A percentile compares a stretch with the other conserved stretches of the same genome.
Conservation (phyloP, 2,113 vertebrate genomes). For the Callocephalon fimbriatum region DNA sequence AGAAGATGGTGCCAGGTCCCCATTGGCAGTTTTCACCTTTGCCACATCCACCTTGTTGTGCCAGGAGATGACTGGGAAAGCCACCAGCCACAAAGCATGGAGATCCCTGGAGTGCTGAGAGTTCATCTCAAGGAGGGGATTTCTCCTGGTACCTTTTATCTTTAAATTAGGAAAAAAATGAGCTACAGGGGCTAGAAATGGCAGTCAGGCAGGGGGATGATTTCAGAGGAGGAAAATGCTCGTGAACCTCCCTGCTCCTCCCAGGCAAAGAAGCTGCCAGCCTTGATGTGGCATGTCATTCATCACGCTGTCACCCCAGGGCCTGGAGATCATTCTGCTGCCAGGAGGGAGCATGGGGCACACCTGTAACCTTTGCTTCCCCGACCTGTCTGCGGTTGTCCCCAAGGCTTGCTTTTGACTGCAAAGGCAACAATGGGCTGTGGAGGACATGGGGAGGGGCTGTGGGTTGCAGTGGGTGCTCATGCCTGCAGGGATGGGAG, state of each 20-base stretch:
- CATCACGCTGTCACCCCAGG: constrained; percentile 44
- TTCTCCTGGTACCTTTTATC: not conserved
- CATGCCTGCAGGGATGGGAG: not conserved
- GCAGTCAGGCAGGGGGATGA: constrained; percentile 16
- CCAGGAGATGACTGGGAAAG: not conserved
- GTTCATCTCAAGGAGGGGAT: not conserved
- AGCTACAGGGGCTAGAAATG: not conserved
- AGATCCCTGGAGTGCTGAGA: not conserved
- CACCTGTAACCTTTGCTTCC: constrained; percentile 58
- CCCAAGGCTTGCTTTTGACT: not conserved
- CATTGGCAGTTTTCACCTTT: not conserved
- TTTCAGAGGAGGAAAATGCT: constrained; percentile 70
- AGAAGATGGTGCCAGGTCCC: not conserved
- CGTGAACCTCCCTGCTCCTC: constrained; percentile 38
- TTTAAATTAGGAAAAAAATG: not conserved
- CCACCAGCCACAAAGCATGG: not conserved
- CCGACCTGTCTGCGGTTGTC: not conserved
- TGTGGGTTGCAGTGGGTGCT: not conserved
- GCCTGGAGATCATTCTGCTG: not conserved
- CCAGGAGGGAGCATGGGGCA: not conserved
- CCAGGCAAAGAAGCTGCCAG: constrained; percentile 62
- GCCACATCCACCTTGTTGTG: not conserved
- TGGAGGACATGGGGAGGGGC: not conserved
- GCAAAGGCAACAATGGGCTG: not conserved
- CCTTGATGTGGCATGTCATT: constrained; percentile 46